Conservation (phyloP, 1,140 invertebrate genomes). For the Oreohelix idahoensis region DNA sequence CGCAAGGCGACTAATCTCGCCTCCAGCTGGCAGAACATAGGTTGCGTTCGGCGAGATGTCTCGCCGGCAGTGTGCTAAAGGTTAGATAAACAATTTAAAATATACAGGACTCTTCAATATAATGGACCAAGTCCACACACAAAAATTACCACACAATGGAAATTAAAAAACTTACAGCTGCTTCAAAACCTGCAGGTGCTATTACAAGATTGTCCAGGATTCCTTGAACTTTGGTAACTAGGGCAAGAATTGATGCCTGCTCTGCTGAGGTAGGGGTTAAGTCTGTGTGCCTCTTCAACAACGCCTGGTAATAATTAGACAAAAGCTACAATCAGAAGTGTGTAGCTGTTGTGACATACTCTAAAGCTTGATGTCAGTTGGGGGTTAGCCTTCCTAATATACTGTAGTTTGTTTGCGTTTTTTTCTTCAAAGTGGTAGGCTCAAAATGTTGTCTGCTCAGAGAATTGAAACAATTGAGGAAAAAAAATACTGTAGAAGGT, state of each 20-base stretch:
- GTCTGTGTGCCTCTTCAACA: constrained; percentile 91
- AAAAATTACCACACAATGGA: too few species aligned
- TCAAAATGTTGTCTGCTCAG: too few species aligned
- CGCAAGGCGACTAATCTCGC: too few species aligned
- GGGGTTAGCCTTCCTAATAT: constrained; percentile 26
- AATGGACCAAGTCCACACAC: too few species aligned
- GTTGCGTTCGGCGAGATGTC: too few species aligned
- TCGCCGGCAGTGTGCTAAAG: too few species aligned
- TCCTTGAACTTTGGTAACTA: constrained; percentile 93
- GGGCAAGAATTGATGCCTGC: constrained; percentile 89
- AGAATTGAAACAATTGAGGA: too few species aligned
- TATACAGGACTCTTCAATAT: too few species aligned
- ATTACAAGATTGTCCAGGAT: constrained; percentile 94
- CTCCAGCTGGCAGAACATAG: too few species aligned
- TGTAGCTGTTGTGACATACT: neutral
- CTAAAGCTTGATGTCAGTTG: neutral
- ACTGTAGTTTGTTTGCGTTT: neutral
- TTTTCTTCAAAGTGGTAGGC: too few species aligned
- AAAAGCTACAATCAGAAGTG: neutral
- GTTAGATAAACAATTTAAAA: too few species aligned
- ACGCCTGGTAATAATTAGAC: constrained; percentile 77
- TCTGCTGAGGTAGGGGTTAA: constrained; percentile 90
- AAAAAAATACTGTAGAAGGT: too few species aligned
- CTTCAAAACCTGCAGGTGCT: constrained; percentile 92
- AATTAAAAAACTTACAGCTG: constrained; percentile 85